Percentiles rank a stretch among this genome's conserved stretches.
Conservation (phyloP, 2,113 vertebrate species). For the Chloebia gouldiae region DNA sequence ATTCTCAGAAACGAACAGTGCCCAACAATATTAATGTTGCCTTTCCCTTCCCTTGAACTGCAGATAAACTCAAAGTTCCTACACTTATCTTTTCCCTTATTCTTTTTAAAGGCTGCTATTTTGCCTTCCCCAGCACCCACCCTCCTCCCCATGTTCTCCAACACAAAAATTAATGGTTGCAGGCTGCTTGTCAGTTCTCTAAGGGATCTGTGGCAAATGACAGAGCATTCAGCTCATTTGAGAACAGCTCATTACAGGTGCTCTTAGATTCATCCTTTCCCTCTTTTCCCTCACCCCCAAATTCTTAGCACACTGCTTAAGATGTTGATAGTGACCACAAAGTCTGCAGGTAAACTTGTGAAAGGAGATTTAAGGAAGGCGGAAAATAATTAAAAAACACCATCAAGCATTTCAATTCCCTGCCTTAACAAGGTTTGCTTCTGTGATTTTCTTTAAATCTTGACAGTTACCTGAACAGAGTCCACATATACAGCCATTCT, state of each 20-base stretch:
- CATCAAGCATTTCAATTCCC: not conserved
- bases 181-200: not conserved
- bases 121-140: not conserved
- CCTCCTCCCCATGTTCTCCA: not conserved
- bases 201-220: not conserved
- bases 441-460: not conserved
- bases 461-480: not conserved
- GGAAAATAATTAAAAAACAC: not conserved
- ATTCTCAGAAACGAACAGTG: not conserved
- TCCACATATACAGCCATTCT: not conserved
- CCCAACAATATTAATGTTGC: not conserved
- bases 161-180: not conserved
- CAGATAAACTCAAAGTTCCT: not conserved
- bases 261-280: not conserved
- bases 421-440: not conserved
- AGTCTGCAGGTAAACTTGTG: not conserved
- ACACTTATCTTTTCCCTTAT: not conserved
- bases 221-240: not conserved
- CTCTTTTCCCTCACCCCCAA: not conserved
- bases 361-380: not conserved
- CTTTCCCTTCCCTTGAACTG: not conserved
- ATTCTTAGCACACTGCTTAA: not conserved
- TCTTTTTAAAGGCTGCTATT: not conserved
- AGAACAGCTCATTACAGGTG: not conserved
- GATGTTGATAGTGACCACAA: not conserved